Base-by-base conservation (phyloP, 2,888 invertebrate genomes). In the Stenotaenia linearis region DNA sequence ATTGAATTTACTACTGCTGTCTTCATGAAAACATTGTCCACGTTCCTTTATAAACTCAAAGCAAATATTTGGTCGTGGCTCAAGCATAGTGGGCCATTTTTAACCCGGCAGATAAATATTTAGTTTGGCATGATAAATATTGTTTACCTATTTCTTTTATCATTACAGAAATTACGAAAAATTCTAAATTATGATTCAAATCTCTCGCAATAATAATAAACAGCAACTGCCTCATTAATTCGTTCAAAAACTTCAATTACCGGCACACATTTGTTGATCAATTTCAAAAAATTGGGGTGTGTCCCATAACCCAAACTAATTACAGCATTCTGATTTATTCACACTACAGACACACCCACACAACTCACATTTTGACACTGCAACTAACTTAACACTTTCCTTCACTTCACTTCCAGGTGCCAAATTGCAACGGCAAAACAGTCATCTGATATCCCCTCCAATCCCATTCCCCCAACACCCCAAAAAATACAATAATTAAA, bases 401-500 rank as follows among this genome's bases (percentile, higher is more conserved):
- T 56, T 56, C 21, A 2, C 21, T 56, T 56, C 21, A 21, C 56
- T 25, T 61, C 23, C 25, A 61, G 61, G 61, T 61, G 61, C 61
- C 23, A 61, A 61, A 61, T 61, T 28, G 25, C 61, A 23, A 28
- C 21, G 61, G 4, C n/a, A 45, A 45, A 45, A 6, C 15, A 15
- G 1, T 25, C 28, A 25, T 61, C 61, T 25, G 61, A 61, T 61
- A 61, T n/a, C 12, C 18, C n/a, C n/a, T 18, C 15, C 45, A 15
- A 15, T n/a, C 45, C 45, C 45, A 15, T 25, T 15, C 28, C 23
- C 23, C 23, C 9, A 10, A 3, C 10, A 61, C 25, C 2, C 28
- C 23, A 61, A 61, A 61, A 61, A 61, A 61, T 25, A 61, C 61
- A 61, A 61, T 61, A 61, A 61, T 61, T 61, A 61, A 61, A 61